These are phyloP conservation scores for Onychomys arenicola DNA, from an alignment of 2,797 vertebrate genomes.

Conservation along the genomic window DNA sequence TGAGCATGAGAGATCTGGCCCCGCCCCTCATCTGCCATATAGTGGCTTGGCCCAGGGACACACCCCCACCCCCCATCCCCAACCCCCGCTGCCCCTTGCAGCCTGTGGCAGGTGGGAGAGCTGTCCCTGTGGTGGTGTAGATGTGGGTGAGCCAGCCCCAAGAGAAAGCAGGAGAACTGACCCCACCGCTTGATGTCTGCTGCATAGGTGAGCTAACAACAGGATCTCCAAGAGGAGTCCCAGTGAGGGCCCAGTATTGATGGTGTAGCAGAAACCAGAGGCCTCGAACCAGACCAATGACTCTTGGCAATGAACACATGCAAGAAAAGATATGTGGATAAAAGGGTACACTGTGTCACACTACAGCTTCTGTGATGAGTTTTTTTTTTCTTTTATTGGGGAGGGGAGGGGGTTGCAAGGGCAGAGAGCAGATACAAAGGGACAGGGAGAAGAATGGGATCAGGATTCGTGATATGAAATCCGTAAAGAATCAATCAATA, in stretches of 20 bases:
- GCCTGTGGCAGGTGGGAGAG: background rate
- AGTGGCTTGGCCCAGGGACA: background rate
- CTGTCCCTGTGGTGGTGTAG: background rate
- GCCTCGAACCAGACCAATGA: background rate
- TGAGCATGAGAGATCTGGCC: background rate
- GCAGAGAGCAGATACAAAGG: background rate
- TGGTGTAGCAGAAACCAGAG: background rate
- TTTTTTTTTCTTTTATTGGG: background rate
- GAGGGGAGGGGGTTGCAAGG: background rate
- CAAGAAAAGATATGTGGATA: background rate
- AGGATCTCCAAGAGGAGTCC: background rate
- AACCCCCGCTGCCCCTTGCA: no score
- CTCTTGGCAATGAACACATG: background rate
- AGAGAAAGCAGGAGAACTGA: background rate
- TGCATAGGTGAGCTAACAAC: background rate
- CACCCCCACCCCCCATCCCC: no score
- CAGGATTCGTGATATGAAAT: background rate
- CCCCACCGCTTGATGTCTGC: background rate
- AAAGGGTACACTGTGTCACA: background rate
- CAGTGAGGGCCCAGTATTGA: background rate
- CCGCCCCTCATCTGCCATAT: background rate
- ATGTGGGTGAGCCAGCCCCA: background rate
- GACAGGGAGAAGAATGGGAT: background rate
- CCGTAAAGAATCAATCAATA: background rate
- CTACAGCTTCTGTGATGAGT: background rate